A percentile compares a stretch with the other conserved stretches of the same genome.
Conservation (phyloP, 1,140 invertebrate species). For the Telenomus remus region DNA sequence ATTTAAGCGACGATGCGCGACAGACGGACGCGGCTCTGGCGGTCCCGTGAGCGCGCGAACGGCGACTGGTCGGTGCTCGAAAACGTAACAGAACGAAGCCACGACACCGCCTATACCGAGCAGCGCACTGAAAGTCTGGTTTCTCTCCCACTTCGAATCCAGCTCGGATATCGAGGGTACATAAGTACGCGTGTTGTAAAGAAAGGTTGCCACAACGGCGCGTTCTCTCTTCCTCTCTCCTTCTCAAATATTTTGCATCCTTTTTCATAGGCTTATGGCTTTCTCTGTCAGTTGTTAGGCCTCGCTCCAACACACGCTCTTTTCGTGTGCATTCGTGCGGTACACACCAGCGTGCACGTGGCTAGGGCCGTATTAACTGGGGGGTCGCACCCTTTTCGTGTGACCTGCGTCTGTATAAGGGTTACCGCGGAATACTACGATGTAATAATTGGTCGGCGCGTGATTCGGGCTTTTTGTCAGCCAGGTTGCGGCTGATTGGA, state of each 20-base stretch:
- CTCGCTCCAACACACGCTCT: conserved; percentile 19
- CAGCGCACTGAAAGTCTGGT: conserved; percentile 60
- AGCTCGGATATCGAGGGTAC: conserved; percentile 60
- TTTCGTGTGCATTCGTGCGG: conserved; percentile 45
- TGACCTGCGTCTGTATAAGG: conserved; percentile 3
- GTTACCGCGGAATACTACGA: conserved; percentile 18
- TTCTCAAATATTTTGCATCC: background rate
- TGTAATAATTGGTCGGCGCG: conserved; percentile 34
- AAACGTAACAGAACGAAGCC: conserved; percentile 55
- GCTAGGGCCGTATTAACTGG: conserved; percentile 43
- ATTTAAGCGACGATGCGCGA: background rate
- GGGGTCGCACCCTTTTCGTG: conserved; percentile 37
- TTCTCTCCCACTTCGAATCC: conserved; percentile 59
- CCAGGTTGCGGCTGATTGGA: conserved; percentile 35
- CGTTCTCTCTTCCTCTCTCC: conserved; percentile 13
- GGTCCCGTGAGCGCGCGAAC: conserved; percentile 50
- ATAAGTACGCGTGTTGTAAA: conserved; percentile 52
- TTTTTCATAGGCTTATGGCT: background rate
- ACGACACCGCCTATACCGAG: conserved; percentile 52
- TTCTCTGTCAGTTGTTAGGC: background rate
- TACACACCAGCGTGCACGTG: conserved; percentile 51
- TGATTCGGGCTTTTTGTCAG: conserved; percentile 28
- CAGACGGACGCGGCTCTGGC: conserved; percentile 15
- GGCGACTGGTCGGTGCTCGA: conserved; percentile 50
- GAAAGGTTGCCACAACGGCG: conserved; percentile 39